Evolutionary conservation across 2,113 vertebrate genomes (phyloP), one percentile per base, ranked within the genome.

Genomic region (Ploceus nigricollis): DNA sequence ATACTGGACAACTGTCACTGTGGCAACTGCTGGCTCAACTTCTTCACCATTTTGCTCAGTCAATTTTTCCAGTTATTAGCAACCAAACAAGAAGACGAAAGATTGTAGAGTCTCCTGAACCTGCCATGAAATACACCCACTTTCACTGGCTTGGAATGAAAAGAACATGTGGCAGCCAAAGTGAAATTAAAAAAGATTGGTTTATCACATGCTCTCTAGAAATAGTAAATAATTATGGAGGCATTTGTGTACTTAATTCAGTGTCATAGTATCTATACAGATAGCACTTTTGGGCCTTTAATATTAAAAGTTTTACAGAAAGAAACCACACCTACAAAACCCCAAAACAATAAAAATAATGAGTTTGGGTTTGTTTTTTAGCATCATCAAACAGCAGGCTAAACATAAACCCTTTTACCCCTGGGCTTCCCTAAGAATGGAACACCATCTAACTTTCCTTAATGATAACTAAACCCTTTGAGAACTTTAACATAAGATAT

Each of bases 1-100:
- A 96, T 35, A 78, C 8, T 97, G 97, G 97, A 97, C 91, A 97
- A 97, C 96, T 96, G 97, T 98, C 96, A 96, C 95, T 70, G 65
- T 87, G 96, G 95, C 40, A 95, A 98, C 94, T 92, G 80, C 93
- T 95, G 85, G 92, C 75, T 95, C 90, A 69, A 85, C 77, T 85
- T 82, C 82, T 71, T 70, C 51, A 82, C 81, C 79, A 57, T 78
- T 87, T 78, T 42, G 72, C 66, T 91, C 33, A 0, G 88, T 92
- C 78, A 89, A 10, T 96, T 96, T 96, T 93, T 92, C 91, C 33
- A 11, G 72, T 95, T 89, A 87, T 78, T 47, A 93, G 87, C 73
- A 79, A 92, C 71, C 70, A 94, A 92, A 86, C 27, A 60, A 84
- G 71, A 72, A 13, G 76, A 96, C 0, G 19, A 82, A 72, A 78